Evolutionary conservation across 2,113 vertebrate species (phyloP).

Genomic region (Hippocampus zosterae): DNA sequence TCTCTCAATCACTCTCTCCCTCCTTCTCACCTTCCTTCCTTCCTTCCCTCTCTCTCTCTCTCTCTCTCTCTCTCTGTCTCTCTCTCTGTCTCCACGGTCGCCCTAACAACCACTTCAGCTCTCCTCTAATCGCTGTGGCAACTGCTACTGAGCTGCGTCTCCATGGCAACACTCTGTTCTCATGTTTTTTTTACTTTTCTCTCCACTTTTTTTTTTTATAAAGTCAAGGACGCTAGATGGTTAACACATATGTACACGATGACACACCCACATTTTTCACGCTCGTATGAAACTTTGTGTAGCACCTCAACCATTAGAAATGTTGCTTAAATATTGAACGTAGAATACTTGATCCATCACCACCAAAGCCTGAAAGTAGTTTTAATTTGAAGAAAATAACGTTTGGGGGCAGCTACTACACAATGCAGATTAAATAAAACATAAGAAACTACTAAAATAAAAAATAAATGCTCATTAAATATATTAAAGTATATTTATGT

Average conservation of each 20-base stretch:
- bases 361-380: no score
- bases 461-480: no score
- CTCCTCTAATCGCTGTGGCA: slow-evolving; percentile 68
- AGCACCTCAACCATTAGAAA: not conserved
- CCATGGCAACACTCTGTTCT: slow-evolving; percentile 68
- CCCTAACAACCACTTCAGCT: slow-evolving; percentile 68
- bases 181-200: slow-evolving; percentile 26
- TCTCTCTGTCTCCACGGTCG: slow-evolving; percentile 45
- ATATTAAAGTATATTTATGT: no score
- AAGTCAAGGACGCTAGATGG: slow-evolving; percentile 57
- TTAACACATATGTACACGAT: slow-evolving; percentile 21
- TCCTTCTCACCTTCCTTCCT: not conserved
- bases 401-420: no score
- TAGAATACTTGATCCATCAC: no score
- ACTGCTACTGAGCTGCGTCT: slow-evolving; percentile 64
- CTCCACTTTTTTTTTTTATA: slow-evolving; percentile 19
- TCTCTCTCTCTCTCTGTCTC: not conserved
- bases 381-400: no score
- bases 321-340: not conserved
- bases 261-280: slow-evolving; percentile 4
- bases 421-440: no score
- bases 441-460: no score
- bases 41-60: not conserved
- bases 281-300: not conserved
- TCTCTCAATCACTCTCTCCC: not conserved